Base-by-base conservation (phyloP, 2,888 invertebrate genomes). In the Coelopa pilipes region DNA sequence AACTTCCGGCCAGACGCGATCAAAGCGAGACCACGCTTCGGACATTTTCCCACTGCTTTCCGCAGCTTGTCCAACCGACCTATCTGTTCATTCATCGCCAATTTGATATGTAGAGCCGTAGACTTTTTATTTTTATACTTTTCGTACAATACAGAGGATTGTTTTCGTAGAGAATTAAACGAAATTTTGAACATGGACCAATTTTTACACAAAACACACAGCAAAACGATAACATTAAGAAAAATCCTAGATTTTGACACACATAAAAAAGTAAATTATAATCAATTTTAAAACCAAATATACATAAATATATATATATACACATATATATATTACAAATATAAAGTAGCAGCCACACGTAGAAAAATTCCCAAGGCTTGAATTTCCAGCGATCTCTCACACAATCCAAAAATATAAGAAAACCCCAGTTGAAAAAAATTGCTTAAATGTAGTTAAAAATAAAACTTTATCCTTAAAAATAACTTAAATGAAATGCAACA, bases 131-230 rank as follows among this genome's bases (percentile, higher is more conserved):
- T 53, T 53, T 53, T n/a, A 53, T n/a, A 53, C 53, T 53, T 53
- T 53, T n/a, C 53, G n/a, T n/a, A 53, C 53, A 53, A 34, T 34
- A 7, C 34, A 34, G 7, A 34, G 7, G 34, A 34, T 34, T 34
- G 72, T 75, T 74, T 77, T 74, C 68, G 74, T 75, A 74, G 65
- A 17, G 19, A 65, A 46, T 45, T 60, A 47, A 59, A 63, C 75
- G 78, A 80, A 82, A 81, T 80, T 82, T 81, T 81, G 76, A 81
- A 80, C 79, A 84, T 82, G 84, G 83, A 84, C 84, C 83, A 84
- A 83, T 83, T 84, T 84, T 83, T 34, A 34, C 34, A 34, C 34
- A 34, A 34, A 34, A 34, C 34, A 75, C 74, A 76, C 70, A 66
- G 46, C 19, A 13, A 60, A 55, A 73, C 2, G 53, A 59, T 34